Evolutionary conservation across 1,140 invertebrate genomes (phyloP), one percentile per base, ranked within the genome.

Genomic region (Adelges cooleyi): DNA sequence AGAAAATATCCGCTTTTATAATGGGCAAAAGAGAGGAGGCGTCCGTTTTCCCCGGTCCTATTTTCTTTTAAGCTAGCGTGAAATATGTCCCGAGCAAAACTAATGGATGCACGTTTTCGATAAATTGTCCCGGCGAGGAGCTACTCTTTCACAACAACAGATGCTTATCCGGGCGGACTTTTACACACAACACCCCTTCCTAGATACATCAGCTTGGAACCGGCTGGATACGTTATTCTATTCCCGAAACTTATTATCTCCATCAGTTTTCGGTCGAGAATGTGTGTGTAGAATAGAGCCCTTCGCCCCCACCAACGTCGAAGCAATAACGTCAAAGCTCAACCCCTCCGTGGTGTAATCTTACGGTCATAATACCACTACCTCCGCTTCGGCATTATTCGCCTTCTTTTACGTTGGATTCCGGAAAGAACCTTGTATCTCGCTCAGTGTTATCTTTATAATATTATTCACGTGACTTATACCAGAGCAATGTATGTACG

Each of bases 51-150:
- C 13, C 40, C 22, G 20, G 3, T 42, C n/a, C n/a, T 42, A 42
- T 42, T 42, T 8, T 42, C 20, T 48, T 42, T 40, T 5, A 27
- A 44, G 22, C 40, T 46, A 13, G 10, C 38, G 20, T 59, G 54
- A 59, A 44, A 59, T 36, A 59, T 59, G 23, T 59, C 38, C 38
- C 18, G 13, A 59, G 54, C 40, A 62, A 62, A 62, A 62, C 40
- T 48, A 62, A 62, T 62, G 56, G 42, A 62, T 62, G 42, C 56
- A 62, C 54, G 54, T 62, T 48, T 62, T 62, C 56, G 42, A 48
- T 48, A 48, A 62, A 62, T 62, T 48, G 27, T 62, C 25, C 38
- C 38, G 27, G 40, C n/a, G n/a, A 44, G 40, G n/a, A 44, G 40
- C 40, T 44, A 17, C 40, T 44, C 11, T 44, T 44, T 44, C 40